Evolutionary conservation across 2,113 vertebrate genomes (phyloP), one percentile per base, ranked within the genome.

Genomic region (Cebidichthys violaceus): DNA sequence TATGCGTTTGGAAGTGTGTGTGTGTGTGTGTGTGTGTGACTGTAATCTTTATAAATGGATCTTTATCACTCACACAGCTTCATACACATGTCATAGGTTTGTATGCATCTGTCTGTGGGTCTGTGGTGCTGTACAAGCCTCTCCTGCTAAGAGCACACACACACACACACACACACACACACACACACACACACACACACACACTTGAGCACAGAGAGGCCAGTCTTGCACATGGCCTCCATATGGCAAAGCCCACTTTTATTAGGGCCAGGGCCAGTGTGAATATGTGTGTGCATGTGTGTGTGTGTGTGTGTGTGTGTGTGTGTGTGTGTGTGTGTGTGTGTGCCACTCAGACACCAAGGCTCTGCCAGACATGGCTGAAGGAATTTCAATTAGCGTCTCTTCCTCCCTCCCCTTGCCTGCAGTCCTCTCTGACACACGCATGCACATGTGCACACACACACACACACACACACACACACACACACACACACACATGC

Each of bases 311-410:
- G 64, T 87, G 59, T 73, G 81, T 79, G 70, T 69, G 74, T 87
- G 83, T 88, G 69, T 92, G 91, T 88, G 92, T 78, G 24, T 70
- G 72, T 88, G 73, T 77, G 82, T 75, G 70, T 78, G 76, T 70
- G 76, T 76, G 78, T 62, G 66, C 88, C 90, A 92, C 89, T 94
- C 89, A 92, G 92, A 92, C 87, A 91, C 93, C 89, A 92, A 83
- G 92, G 73, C 92, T 94, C 92, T 92, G 89, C 91, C 90, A 95
- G 94, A 95, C 92, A 94, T 91, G 94, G 92, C 91, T 93, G 92
- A 92, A 94, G 95, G 94, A 95, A 94, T 94, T 96, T 94, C 94
- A 95, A 93, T 95, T 94, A 95, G 92, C 85, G 33, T 77, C 92
- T 91, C 88, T 89, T 92, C 90, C 87, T 93, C 90, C 89, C 89